Evolutionary conservation across 2,888 invertebrate species (phyloP).

Genomic region (Dorcus hopei): DNA sequence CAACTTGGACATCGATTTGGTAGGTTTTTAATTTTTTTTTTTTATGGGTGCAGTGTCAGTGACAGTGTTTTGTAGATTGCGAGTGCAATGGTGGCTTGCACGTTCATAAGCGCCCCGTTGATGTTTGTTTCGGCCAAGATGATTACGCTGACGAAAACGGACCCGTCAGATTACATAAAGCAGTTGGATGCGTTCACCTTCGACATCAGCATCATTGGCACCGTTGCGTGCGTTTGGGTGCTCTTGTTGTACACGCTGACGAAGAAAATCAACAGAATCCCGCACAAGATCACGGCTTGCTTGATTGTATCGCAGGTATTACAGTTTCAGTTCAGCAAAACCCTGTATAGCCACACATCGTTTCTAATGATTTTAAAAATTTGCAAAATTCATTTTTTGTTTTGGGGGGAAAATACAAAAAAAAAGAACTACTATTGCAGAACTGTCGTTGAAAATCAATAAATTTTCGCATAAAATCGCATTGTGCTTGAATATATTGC

Average conservation of each 20-base stretch:
- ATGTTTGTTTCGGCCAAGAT: slow-evolving; percentile 95
- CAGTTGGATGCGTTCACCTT: slow-evolving; percentile 78
- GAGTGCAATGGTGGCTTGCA: slow-evolving; percentile 91
- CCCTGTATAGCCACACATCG: no score
- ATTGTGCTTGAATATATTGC: slow-evolving; percentile 72
- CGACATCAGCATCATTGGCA: slow-evolving; percentile 77
- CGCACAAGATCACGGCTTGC: slow-evolving; percentile 78
- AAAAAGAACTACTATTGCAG: slow-evolving; percentile 53
- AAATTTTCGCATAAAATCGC: slow-evolving; percentile 82
- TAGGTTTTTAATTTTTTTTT: slow-evolving; percentile 45
- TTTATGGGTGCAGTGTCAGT: no score
- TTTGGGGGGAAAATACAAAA: not conserved
- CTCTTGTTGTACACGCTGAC: slow-evolving; percentile 69
- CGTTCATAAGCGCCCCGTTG: slow-evolving; percentile 89
- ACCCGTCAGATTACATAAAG: slow-evolving; percentile 69
- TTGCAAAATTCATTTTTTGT: not conserved
- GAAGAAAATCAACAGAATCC: slow-evolving; percentile 73
- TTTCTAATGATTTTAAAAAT: no score
- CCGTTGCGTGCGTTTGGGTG: slow-evolving; percentile 77
- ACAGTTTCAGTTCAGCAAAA: not conserved
- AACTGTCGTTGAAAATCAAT: slow-evolving; percentile 25
- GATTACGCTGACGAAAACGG: slow-evolving; percentile 72
- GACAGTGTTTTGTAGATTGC: slow-evolving; percentile 63
- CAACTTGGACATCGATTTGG: slow-evolving; percentile 81
- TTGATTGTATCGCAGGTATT: slow-evolving; percentile 77